Conservation (phyloP, 2,113 vertebrate species). For the Erinaceus europaeus region DNA sequence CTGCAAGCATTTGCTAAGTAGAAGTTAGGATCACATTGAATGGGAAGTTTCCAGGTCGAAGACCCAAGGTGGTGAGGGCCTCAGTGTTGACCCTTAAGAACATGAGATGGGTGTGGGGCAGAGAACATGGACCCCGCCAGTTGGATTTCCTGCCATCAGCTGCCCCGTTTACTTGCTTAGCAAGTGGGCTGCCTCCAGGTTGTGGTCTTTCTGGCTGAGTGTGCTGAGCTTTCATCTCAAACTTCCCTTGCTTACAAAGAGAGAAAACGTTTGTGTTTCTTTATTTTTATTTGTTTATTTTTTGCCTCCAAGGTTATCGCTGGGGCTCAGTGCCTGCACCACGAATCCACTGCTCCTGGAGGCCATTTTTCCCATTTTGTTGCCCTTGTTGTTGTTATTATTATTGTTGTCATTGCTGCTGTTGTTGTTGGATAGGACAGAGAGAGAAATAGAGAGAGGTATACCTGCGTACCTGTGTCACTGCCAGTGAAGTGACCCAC, state of each 20-base stretch:
- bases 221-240: not conserved
- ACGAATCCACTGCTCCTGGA: no score
- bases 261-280: not conserved
- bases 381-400: no score
- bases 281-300: no score
- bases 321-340: no score
- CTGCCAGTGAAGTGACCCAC: no score
- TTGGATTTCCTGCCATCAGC: not conserved
- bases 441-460: no score
- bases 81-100: no score
- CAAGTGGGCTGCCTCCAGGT: not conserved
- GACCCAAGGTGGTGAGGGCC: not conserved
- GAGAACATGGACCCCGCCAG: not conserved
- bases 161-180: fast-evolving
- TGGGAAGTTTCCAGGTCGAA: not conserved
- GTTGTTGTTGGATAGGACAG: no score
- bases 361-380: no score
- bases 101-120: not conserved
- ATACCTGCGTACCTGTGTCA: no score
- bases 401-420: no score
- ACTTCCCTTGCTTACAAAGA: not conserved
- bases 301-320: no score
- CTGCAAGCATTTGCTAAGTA: not conserved
- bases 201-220: not conserved
- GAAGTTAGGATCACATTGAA: not conserved